phyloP scores from a whole-genome alignment of 35 echinoderm and acorn worm species.

The Heliocidaris tuberculata region DNA sequence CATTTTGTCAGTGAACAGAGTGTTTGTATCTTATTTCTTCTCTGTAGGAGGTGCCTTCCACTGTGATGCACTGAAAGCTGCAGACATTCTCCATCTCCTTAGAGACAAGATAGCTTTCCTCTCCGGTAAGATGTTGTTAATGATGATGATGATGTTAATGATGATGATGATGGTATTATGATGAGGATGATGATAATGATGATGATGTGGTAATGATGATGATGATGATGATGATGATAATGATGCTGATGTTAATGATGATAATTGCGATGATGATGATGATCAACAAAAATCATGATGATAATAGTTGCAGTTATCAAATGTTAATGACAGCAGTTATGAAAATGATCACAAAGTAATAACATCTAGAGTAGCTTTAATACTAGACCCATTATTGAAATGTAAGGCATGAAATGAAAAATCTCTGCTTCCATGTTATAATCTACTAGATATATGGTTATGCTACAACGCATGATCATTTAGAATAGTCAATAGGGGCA shows the following conservation, averaged over 20 bases:
- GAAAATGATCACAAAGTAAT: background rate
- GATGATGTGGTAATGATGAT: background rate
- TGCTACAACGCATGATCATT: background rate
- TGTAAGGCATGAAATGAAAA: background rate
- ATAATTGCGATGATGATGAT: slow-evolving; percentile 7
- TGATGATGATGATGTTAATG: slow-evolving; percentile 16
- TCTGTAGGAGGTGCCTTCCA: slow-evolving; percentile 63
- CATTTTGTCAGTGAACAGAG: background rate
- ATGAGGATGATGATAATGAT: background rate
- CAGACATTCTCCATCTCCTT: slow-evolving; percentile 75
- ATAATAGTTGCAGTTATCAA: background rate
- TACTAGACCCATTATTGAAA: background rate
- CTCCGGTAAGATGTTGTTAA: slow-evolving; percentile 51
- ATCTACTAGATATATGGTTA: background rate
- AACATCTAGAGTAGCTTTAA: background rate
- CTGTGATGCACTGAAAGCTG: slow-evolving; percentile 79
- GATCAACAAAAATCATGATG: background rate
- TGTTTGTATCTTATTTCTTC: slow-evolving; percentile 24
- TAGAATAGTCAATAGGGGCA: background rate
- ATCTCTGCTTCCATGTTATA: background rate
- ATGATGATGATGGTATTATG: background rate
- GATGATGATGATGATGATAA: background rate
- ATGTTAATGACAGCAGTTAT: background rate
- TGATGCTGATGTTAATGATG: background rate
- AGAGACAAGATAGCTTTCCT: slow-evolving; percentile 75